Base-by-base conservation (phyloP, 92 coral and sea anemone species). In the Porites cylindrica region DNA sequence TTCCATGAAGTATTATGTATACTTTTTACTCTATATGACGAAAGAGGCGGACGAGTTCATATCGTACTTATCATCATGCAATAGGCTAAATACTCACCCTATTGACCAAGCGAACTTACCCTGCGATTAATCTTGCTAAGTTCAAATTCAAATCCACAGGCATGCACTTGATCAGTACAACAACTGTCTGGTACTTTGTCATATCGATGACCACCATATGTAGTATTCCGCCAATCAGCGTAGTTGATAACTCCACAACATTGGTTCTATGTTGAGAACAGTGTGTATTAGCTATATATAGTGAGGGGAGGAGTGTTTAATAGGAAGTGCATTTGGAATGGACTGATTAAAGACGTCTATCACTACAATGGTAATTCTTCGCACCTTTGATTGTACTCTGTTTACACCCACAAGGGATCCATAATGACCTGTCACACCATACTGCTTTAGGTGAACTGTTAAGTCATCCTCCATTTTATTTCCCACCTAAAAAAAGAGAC, bases 141-240 rank as follows among this genome's bases (percentile, higher is more conserved):
- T 13, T 66, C 51, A 68, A 80, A 80, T 29, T 67, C 43, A 18
- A 23, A 67, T 8, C 85, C 85, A 32, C 85, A 81, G 14, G 32
- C 85, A 81, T 68, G 74, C 2, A 52, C 11, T 18, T 81, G 7
- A 2, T 8, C 7, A n/a, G 20, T 70, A 56, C 85, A 81, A 47
- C 85, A 81, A 53, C 76, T 81, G 61, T 81, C 85, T 17, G 85
- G 85, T 1, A 81, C 85, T 68, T 18, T 70, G 63, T 68, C 52
- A 6, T 18, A 10, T 81, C 85, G 56, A 26, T 8, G 12, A 1
- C 76, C 77, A 8, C 76, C 85, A 10, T 52, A 81, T 0, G 24
- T 29, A 10, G 76, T 81, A 18, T 69, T 23, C 7, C 77, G 65
- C 85, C 85, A 81, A 26, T 81, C 85, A 56, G 66, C 32, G 16